These are phyloP conservation scores for Gracilinanus agilis DNA, from an alignment of 2,113 vertebrate genomes.

Conservation along the genomic window DNA sequence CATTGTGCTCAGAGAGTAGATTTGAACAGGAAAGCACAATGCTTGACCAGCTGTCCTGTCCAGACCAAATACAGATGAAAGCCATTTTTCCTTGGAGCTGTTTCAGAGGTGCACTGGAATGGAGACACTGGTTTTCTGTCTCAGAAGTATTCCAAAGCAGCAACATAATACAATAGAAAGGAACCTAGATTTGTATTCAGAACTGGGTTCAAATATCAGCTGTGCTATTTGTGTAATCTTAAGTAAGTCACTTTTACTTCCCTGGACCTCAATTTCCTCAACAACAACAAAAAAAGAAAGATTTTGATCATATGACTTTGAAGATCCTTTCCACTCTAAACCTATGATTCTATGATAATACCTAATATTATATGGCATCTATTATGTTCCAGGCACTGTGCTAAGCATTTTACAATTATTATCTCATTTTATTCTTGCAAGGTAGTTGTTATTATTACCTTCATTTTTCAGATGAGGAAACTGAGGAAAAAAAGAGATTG, in stretches of 20 bases:
- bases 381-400: not conserved
- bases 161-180: not conserved
- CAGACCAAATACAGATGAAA: not conserved
- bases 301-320: not conserved
- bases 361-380: not conserved
- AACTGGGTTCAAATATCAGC: not conserved
- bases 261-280: not conserved
- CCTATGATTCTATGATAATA: not conserved
- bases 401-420: not conserved
- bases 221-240: not conserved
- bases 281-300: not conserved
- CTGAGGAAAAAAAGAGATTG: not conserved
- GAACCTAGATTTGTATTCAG: not conserved
- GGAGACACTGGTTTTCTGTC: not conserved
- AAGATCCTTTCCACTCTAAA: not conserved
- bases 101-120: not conserved
- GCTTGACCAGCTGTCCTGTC: not conserved
- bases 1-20: not conserved
- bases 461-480: not conserved
- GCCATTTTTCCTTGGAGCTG: not conserved
- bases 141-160: not conserved
- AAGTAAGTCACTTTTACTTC: not conserved
- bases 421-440: not conserved
- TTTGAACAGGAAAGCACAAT: not conserved
- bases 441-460: not conserved